phyloP scores from a whole-genome alignment of 2,113 vertebrate species.

The Fregata magnificens region DNA sequence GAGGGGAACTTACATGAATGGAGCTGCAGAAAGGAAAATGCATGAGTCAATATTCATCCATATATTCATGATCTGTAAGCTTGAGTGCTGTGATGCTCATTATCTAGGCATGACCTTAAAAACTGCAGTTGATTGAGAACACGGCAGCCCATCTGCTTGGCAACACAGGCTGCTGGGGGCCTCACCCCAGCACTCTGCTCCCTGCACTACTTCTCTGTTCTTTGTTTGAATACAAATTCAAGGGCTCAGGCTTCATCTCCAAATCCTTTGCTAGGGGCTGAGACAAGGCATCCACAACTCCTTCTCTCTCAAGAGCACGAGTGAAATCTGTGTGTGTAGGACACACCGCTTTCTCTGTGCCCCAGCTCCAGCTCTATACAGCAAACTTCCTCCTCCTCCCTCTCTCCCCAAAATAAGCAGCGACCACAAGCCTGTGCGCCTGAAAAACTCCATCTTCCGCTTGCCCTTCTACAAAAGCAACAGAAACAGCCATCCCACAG shows the following conservation, averaged over 20 bases:
- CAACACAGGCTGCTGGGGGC: slow-evolving; percentile 35
- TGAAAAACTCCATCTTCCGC: neutral
- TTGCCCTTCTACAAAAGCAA: neutral
- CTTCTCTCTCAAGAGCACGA: neutral
- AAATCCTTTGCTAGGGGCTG: neutral
- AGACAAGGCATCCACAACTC: neutral
- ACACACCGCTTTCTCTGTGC: neutral
- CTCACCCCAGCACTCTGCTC: slow-evolving; percentile 2
- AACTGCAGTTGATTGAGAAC: slow-evolving; percentile 61
- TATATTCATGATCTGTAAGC: slow-evolving; percentile 54
- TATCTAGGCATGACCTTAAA: slow-evolving; percentile 65
- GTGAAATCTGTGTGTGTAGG: neutral
- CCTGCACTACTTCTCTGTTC: neutral
- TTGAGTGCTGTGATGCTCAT: slow-evolving; percentile 46
- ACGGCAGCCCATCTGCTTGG: slow-evolving; percentile 58
- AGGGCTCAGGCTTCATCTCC: neutral
- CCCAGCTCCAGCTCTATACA: neutral
- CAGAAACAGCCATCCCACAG: neutral
- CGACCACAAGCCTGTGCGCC: neutral
- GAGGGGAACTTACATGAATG: neutral
- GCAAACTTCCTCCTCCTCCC: neutral
- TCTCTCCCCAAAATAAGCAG: neutral
- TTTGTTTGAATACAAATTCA: neutral
- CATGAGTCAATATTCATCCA: slow-evolving; percentile 52
- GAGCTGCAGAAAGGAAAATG: neutral